A percentile compares a stretch with the other conserved stretches of the same genome.
These are phyloP conservation scores for Rhizomys pruinosus DNA, from an alignment of 2,113 vertebrate species.

Conservation along the genomic window DNA sequence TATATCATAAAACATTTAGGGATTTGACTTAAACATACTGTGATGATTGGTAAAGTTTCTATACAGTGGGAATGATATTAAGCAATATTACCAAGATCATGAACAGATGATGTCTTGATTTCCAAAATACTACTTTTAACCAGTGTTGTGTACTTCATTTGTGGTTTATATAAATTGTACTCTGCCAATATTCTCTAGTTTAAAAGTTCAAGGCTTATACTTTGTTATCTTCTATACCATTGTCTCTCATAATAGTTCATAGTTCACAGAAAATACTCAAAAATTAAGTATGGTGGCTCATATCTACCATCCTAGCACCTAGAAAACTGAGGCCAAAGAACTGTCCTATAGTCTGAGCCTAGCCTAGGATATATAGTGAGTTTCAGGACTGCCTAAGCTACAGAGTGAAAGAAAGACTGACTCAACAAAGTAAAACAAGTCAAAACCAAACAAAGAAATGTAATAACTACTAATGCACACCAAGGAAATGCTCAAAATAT, in stretches of 20 bases:
- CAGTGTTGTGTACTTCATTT: not conserved
- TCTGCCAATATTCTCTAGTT: not conserved
- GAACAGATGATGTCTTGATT: not conserved
- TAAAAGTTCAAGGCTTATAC: not conserved
- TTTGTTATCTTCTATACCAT: not conserved
- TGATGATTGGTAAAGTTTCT: not conserved
- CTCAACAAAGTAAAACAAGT: no score
- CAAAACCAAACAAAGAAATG: not conserved
- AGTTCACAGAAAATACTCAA: not conserved
- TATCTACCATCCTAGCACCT: not conserved
- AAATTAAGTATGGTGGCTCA: not conserved
- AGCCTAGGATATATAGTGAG: not conserved
- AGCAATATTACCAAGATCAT: not conserved
- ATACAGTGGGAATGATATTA: not conserved
- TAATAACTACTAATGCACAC: not conserved
- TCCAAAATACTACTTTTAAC: not conserved
- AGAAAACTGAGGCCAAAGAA: not conserved
- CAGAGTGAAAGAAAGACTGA: no score
- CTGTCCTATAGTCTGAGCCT: not conserved
- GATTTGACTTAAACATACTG: not conserved
- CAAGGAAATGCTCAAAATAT: not conserved
- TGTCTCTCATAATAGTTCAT: not conserved
- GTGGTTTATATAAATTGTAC: not conserved
- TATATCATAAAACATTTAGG: not conserved
- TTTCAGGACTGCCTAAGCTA: not conserved